Conservation (phyloP, 2,797 vertebrate species). For the Crenuchus spilurus region DNA sequence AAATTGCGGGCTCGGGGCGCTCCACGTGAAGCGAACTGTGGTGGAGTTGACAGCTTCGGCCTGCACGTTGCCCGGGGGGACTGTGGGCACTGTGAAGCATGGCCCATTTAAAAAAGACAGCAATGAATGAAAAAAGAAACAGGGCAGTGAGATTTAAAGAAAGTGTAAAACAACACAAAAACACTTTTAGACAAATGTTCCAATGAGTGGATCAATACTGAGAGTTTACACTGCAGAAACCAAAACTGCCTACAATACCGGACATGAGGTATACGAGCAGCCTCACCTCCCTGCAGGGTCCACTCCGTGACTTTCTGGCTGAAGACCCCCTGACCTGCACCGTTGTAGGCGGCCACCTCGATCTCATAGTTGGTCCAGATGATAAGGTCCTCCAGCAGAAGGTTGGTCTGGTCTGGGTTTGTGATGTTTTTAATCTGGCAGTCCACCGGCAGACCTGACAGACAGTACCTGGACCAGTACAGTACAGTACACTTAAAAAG, state of each 20-base stretch:
- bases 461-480: slow-evolving; percentile 84
- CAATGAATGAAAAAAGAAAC: background rate
- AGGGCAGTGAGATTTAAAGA: background rate
- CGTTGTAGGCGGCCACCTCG: slow-evolving; percentile 94
- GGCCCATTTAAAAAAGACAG: background rate
- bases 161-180: background rate
- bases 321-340: slow-evolving; percentile 90
- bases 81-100: slow-evolving; percentile 88
- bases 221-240: background rate
- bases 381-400: slow-evolving; percentile 95
- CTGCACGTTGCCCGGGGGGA: slow-evolving; percentile 92
- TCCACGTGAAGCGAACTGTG: slow-evolving; percentile 95
- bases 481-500: background rate
- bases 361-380: slow-evolving; percentile 99
- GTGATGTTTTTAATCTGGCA: slow-evolving; percentile 98
- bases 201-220: background rate
- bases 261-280: too few species aligned
- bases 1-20: slow-evolving; percentile 97
- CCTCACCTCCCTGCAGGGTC: slow-evolving; percentile 95
- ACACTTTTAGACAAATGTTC: slow-evolving; percentile 11
- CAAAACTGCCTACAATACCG: background rate
- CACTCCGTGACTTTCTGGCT: slow-evolving; percentile 95
- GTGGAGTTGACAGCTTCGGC: slow-evolving; percentile 93
- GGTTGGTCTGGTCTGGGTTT: slow-evolving; percentile 88
- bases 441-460: slow-evolving; percentile 92